phyloP scores from a whole-genome alignment of 2,113 vertebrate genomes.

The Leptocoma aspasia region DNA sequence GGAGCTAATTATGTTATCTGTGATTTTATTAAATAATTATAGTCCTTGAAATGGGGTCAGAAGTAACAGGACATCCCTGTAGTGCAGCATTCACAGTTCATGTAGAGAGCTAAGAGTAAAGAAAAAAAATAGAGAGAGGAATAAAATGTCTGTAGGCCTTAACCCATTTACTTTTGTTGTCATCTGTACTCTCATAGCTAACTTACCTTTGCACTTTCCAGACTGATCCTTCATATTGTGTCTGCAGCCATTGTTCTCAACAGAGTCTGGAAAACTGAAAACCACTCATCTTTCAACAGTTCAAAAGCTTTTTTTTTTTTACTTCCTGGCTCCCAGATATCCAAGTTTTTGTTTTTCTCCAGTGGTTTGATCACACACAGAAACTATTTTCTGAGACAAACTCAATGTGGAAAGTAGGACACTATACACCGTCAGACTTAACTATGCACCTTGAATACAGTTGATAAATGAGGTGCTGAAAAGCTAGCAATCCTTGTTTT shows the following conservation, averaged over 20 bases:
- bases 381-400: background rate
- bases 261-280: background rate
- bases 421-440: background rate
- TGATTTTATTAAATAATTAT: constrained; percentile 31
- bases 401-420: background rate
- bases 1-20: constrained; percentile 7
- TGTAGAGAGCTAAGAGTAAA: background rate
- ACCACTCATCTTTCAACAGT: background rate
- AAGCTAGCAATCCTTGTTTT: background rate
- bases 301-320: background rate
- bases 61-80: background rate
- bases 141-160: background rate
- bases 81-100: background rate
- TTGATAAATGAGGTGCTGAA: background rate
- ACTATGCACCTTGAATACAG: background rate
- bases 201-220: background rate
- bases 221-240: background rate
- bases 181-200: background rate
- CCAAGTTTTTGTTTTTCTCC: background rate
- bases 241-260: background rate
- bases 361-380: background rate
- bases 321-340: background rate
- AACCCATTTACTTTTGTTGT: background rate
- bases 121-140: background rate
- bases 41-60: background rate